Base-by-base conservation (phyloP, 2,113 vertebrate genomes). In the Solenodon paradoxus region DNA sequence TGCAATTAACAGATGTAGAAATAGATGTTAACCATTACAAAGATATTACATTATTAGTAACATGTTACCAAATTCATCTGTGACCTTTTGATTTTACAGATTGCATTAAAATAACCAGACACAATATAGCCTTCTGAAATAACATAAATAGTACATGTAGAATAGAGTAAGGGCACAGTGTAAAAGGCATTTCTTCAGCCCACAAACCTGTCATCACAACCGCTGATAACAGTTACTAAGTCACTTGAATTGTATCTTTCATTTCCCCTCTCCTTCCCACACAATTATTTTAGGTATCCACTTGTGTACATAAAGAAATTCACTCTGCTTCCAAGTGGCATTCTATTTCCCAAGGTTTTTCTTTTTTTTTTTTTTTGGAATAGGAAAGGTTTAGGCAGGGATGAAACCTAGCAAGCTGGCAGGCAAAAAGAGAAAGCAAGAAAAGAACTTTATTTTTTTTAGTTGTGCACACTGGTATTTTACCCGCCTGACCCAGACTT, bases 1-100 rank as follows among this genome's bases (percentile, higher is more conserved):
- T 7, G 79, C 13, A 92, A 80, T 45, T 28, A 88, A 59, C n/a
- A 93, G 78, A 35, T 82, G 20, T 93, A 78, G n/a, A 88, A 91
- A 88, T 53, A 74, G 12, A 30, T 92, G 47, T 40, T 72, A 90
- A 61, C 55, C 35, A 74, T 72, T n/a, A 24, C 24, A 90, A 80
- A 77, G 6, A 45, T 28, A n/a, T 45, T 42, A 66, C 42, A n/a
- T 40, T 42, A 89, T 11, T 63, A 51, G 38, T 51, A 63, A 30
- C 74, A 83, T 26, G 30, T 57, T 35, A 51, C 6, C 91, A 53
- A 95, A 63, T 71, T 2, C n/a, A 32, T 40, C 38, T 92, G 22
- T 38, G 24, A 6, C 17, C 53, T 88, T 90, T 80, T 78, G 40
- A 78, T 81, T 91, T 51, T 83, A 30, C 2, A 53, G 22, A 24